Conservation (phyloP, 2,888 invertebrate genomes). For the Thecophora atra region DNA sequence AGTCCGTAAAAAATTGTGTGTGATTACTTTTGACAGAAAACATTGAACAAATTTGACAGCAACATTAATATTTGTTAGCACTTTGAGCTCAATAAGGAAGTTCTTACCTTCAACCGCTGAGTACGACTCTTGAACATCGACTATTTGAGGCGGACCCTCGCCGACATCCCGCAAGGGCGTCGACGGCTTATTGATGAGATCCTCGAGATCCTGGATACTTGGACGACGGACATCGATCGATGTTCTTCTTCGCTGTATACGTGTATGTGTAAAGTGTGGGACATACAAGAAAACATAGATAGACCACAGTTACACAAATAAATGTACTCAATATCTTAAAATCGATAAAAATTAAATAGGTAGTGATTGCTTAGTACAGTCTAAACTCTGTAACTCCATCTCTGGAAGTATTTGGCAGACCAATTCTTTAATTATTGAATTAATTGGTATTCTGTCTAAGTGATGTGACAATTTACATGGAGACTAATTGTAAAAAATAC, state of each 20-base stretch:
- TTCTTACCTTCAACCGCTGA: conserved; percentile 92
- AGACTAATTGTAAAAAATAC: too few species aligned
- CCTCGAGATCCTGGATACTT: conserved; percentile 89
- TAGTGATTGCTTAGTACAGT: too few species aligned
- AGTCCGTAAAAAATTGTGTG: too few species aligned
- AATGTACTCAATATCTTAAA: not conserved
- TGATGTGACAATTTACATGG: too few species aligned
- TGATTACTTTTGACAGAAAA: too few species aligned
- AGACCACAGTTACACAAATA: not conserved
- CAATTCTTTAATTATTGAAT: too few species aligned
- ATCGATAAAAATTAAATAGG: not conserved
- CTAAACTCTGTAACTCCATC: too few species aligned
- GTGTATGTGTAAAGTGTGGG: not conserved
- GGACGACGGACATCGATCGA: conserved; percentile 91
- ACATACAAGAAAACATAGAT: conserved; percentile 9
- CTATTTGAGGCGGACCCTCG: conserved; percentile 87
- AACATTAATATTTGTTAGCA: too few species aligned
- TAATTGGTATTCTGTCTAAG: too few species aligned
- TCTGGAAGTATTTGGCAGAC: too few species aligned
- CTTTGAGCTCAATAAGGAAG: not conserved
- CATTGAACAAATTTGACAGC: too few species aligned
- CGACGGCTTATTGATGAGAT: conserved; percentile 88
- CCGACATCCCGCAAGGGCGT: conserved; percentile 86
- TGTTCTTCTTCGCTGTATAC: conserved; percentile 80
- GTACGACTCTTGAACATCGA: conserved; percentile 94